Evolutionary conservation across 92 coral and sea anemone genomes (phyloP).

Genomic region (Actinernus sp.): DNA sequence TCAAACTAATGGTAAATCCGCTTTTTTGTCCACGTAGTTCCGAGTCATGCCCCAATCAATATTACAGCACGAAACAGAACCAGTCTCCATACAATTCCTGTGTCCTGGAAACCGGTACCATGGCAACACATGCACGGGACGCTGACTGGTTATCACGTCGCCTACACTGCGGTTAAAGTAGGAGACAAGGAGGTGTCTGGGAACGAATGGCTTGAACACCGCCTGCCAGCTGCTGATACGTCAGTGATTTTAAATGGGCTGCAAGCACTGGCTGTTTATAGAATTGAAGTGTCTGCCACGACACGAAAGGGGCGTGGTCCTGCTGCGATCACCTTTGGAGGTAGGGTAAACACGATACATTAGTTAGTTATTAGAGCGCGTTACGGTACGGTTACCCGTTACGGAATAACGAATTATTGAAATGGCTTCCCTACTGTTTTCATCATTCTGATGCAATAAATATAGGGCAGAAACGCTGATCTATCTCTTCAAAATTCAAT

Average conservation of each 20-base stretch:
- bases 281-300: conserved; percentile 45
- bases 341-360: too few species aligned
- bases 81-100: conserved; percentile 40
- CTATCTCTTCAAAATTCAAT: too few species aligned
- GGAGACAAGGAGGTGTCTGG: conserved; percentile 37
- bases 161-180: conserved; percentile 29
- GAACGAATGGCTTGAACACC: neutral
- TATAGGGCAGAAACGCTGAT: too few species aligned
- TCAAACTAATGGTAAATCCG: too few species aligned
- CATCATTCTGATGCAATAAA: too few species aligned
- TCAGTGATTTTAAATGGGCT: conserved; percentile 31
- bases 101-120: conserved; percentile 80
- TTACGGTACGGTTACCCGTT: too few species aligned
- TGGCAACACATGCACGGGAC: conserved; percentile 58
- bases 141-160: conserved; percentile 70
- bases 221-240: conserved; percentile 11
- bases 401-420: too few species aligned
- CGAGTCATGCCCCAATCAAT: conserved; percentile 70
- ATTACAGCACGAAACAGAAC: conserved; percentile 66
- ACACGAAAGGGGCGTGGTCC: conserved; percentile 65
- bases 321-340: conserved; percentile 62
- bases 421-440: too few species aligned
- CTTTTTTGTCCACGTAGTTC: conserved; percentile 53
- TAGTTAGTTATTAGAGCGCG: neutral
- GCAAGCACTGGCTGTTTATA: conserved; percentile 46